Evolutionary conservation across 2,888 invertebrate species (phyloP).

Genomic region (Halocaridina rubra): DNA sequence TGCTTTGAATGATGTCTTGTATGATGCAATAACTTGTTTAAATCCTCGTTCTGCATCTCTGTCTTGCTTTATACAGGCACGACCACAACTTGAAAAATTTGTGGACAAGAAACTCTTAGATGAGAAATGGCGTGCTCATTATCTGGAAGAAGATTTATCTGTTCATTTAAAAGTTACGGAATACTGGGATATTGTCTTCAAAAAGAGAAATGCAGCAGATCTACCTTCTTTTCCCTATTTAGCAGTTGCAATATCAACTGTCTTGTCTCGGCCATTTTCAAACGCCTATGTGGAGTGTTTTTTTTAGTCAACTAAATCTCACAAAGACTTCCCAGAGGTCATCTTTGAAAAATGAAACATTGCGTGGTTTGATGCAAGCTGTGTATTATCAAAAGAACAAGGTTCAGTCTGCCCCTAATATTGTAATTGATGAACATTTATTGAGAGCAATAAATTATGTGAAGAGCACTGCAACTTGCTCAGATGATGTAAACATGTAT

Average conservation of each 20-base stretch:
- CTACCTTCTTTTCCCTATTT: constrained; percentile 9
- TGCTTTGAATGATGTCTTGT: background rate
- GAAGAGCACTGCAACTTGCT: too few relatives aligned
- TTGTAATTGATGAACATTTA: too few relatives aligned
- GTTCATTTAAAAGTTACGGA: background rate
- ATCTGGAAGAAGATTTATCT: background rate
- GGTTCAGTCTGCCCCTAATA: too few relatives aligned
- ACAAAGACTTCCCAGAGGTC: constrained; percentile 64
- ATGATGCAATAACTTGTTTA: background rate
- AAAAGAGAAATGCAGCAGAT: background rate
- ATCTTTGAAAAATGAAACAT: background rate
- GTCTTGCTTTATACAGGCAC: background rate
- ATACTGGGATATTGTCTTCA: constrained; percentile 13
- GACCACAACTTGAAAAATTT: background rate
- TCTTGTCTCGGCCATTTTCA: constrained; percentile 1
- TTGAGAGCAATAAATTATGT: too few relatives aligned
- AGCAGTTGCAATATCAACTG: background rate
- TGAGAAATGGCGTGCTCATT: constrained; percentile 1
- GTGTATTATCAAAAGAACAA: too few relatives aligned
- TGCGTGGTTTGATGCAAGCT: background rate
- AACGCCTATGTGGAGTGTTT: constrained; percentile 8
- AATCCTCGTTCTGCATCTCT: background rate
- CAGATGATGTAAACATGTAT: too few relatives aligned
- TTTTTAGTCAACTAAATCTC: constrained; percentile 64
- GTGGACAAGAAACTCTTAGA: background rate